These are phyloP conservation scores for Petroica traversi DNA, from an alignment of 2,113 vertebrate genomes.

Conservation along the genomic window DNA sequence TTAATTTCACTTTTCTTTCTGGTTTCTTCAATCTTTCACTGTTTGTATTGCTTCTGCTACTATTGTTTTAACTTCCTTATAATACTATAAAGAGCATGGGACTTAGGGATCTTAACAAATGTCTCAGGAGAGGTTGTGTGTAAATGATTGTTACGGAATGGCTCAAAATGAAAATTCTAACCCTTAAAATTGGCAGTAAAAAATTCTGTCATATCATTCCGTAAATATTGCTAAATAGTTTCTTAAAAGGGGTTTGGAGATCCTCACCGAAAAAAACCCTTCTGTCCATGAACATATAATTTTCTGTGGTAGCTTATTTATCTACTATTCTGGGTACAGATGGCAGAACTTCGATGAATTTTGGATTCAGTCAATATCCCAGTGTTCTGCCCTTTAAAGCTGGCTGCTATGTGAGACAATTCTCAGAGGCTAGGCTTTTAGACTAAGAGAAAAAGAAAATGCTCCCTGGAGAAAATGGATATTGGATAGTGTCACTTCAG, in stretches of 20 bases:
- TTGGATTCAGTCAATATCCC: not conserved
- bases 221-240: not conserved
- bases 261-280: fast-evolving
- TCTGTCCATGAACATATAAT: fast-evolving
- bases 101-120: not conserved
- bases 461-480: not conserved
- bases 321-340: not conserved
- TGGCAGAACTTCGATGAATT: not conserved
- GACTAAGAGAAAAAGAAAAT: not conserved
- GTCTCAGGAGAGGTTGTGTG: not conserved
- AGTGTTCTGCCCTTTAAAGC: not conserved
- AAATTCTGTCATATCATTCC: not conserved
- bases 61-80: not conserved
- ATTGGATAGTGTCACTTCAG: not conserved
- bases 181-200: not conserved
- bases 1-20: not conserved
- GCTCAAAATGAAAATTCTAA: not conserved
- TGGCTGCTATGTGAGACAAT: not conserved
- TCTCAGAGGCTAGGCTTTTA: not conserved
- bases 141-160: not conserved
- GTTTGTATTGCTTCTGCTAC: not conserved
- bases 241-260: not conserved
- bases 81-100: not conserved
- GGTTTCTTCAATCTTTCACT: not conserved
- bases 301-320: not conserved